A percentile compares a stretch with the other conserved stretches of the same genome.
phyloP scores from a whole-genome alignment of 1,140 invertebrate species.

The Drosophila sucinea region DNA sequence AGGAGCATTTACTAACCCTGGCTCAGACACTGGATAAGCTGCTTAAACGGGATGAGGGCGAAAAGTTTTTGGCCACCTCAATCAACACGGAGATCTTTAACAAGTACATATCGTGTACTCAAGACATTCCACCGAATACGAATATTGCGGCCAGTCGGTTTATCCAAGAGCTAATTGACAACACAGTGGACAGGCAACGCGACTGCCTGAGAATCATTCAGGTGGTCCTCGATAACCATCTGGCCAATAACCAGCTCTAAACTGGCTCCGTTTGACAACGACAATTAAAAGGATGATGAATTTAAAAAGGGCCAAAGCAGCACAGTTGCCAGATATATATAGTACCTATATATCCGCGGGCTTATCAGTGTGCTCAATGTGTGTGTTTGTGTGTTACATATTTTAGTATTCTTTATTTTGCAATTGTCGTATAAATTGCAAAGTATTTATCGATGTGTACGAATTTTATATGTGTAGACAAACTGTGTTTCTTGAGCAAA shows the following conservation, averaged over 20 bases:
- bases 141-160: constrained; percentile 74
- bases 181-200: constrained; percentile 70
- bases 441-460: constrained; percentile 13
- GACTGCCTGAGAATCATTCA: constrained; percentile 78
- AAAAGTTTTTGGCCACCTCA: constrained; percentile 71
- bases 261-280: not conserved
- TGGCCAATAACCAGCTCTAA: constrained; percentile 70
- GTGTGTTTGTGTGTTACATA: constrained; percentile 32
- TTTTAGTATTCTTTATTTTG: constrained; percentile 15
- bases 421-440: constrained; percentile 9
- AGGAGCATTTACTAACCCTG: constrained; percentile 60
- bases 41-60: constrained; percentile 69
- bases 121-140: constrained; percentile 78
- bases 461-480: constrained; percentile 14
- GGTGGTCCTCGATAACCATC: constrained; percentile 72
- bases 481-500: constrained; percentile 43
- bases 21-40: constrained; percentile 72
- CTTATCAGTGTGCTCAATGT: constrained; percentile 27
- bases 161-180: constrained; percentile 77
- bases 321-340: constrained; percentile 10
- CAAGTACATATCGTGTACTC: constrained; percentile 79
- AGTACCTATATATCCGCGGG: not conserved
- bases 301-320: constrained; percentile 22
- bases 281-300: constrained; percentile 5
- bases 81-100: constrained; percentile 79